phyloP scores from a whole-genome alignment of 1,140 invertebrate genomes.

The Papilio dardanus region DNA sequence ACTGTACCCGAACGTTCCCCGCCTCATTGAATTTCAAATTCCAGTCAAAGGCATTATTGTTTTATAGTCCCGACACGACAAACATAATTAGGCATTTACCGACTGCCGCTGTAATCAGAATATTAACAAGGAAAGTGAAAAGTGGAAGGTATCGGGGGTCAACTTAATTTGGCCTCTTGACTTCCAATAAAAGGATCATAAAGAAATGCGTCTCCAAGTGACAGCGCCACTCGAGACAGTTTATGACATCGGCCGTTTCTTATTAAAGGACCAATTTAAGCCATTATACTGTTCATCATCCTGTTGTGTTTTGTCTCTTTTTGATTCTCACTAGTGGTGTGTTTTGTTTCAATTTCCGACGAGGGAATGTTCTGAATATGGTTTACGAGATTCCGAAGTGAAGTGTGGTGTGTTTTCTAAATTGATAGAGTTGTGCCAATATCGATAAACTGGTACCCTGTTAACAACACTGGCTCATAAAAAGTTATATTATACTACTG shows the following conservation, averaged over 20 bases:
- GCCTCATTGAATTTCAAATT: constrained; percentile 45
- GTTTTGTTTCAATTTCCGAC: constrained; percentile 53
- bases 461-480: not conserved
- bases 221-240: constrained; percentile 64
- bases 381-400: constrained; percentile 75
- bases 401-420: constrained; percentile 72
- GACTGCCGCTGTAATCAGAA: constrained; percentile 20
- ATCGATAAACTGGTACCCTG: constrained; percentile 37
- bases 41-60: constrained; percentile 45
- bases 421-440: constrained; percentile 45
- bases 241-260: constrained; percentile 69
- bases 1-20: constrained; percentile 33
- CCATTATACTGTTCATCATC: constrained; percentile 76
- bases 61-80: constrained; percentile 44
- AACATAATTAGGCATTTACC: constrained; percentile 43
- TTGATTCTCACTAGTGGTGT: constrained; percentile 27
- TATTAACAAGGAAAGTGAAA: constrained; percentile 30
- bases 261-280: constrained; percentile 81
- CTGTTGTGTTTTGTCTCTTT: constrained; percentile 68
- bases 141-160: constrained; percentile 35
- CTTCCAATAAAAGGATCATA: constrained; percentile 56
- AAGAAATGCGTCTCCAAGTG: constrained; percentile 61
- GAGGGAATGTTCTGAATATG: constrained; percentile 64
- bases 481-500: too few relatives aligned
- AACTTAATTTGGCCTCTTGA: constrained; percentile 46